phyloP scores from a whole-genome alignment of 2,888 invertebrate species.

The Stegophylla sp. region DNA sequence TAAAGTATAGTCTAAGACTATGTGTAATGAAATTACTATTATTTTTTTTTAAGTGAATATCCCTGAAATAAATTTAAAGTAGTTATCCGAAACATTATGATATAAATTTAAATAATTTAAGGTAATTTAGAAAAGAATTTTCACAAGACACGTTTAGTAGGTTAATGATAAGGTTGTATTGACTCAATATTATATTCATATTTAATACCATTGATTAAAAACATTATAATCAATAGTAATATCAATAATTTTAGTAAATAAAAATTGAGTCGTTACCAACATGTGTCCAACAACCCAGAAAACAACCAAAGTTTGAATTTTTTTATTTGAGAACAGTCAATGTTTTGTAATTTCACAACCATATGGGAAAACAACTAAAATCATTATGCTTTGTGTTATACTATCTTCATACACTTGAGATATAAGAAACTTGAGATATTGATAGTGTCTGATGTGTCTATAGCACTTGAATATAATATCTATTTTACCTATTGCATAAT shows the following conservation, averaged over 20 bases:
- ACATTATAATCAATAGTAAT: background rate
- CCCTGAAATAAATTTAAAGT: slow-evolving; percentile 10
- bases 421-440: background rate
- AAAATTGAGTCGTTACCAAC: background rate
- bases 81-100: background rate
- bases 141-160: background rate
- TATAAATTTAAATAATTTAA: slow-evolving; percentile 1
- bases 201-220: background rate
- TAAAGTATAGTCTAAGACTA: background rate
- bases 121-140: background rate
- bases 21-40: background rate
- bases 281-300: slow-evolving; percentile 22
- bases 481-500: too few relatives aligned
- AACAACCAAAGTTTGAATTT: slow-evolving; percentile 20
- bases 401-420: too few relatives aligned
- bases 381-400: background rate
- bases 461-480: too few relatives aligned
- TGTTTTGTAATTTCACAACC: slow-evolving; percentile 26
- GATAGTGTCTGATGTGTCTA: background rate
- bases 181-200: background rate
- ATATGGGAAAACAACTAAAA: background rate
- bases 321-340: background rate
- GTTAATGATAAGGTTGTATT: background rate
- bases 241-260: background rate
- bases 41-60: background rate